These are phyloP conservation scores for Ophion obscuratus DNA, from an alignment of 2,888 invertebrate species.

Conservation along the genomic window DNA sequence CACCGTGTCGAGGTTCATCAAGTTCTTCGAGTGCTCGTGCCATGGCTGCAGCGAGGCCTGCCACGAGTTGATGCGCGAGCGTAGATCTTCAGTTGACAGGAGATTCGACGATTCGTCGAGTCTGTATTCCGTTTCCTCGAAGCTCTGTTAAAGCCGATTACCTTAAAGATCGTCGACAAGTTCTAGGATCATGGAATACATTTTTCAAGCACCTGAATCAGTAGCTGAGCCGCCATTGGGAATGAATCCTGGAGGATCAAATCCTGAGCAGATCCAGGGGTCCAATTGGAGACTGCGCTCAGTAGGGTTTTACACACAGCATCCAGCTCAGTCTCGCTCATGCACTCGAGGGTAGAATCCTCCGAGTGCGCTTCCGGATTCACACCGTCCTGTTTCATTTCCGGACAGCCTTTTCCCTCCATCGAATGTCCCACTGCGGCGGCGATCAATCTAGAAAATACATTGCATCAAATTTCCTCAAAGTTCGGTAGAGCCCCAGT, in stretches of 20 bases:
- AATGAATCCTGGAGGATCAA: constrained; percentile 37
- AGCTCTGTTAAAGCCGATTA: constrained; percentile 32
- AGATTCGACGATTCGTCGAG: constrained; percentile 41
- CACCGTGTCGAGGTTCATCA: constrained; percentile 70
- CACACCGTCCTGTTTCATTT: not conserved
- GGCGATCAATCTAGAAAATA: not conserved
- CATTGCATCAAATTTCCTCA: not conserved
- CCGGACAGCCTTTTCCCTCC: not conserved
- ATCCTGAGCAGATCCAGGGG: constrained; percentile 28
- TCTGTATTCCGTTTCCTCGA: constrained; percentile 56
- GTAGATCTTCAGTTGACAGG: constrained; percentile 24
- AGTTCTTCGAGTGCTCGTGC: constrained; percentile 74
- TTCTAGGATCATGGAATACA: not conserved
- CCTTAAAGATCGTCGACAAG: not conserved
- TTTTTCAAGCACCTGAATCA: constrained; percentile 47
- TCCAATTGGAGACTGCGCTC: constrained; percentile 31
- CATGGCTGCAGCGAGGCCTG: constrained; percentile 74
- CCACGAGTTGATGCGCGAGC: constrained; percentile 64
- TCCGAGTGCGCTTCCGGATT: not conserved
- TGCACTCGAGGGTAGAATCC: constrained; percentile 1
- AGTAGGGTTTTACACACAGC: constrained; percentile 39
- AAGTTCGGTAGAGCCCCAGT: not conserved
- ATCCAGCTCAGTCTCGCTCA: constrained; percentile 34
- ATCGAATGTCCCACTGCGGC: not conserved
- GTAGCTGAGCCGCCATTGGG: constrained; percentile 33